A percentile compares a stretch with the other conserved stretches of the same genome.
Conservation (phyloP, 2,113 vertebrate species). For the Bostrychus sinensis region DNA sequence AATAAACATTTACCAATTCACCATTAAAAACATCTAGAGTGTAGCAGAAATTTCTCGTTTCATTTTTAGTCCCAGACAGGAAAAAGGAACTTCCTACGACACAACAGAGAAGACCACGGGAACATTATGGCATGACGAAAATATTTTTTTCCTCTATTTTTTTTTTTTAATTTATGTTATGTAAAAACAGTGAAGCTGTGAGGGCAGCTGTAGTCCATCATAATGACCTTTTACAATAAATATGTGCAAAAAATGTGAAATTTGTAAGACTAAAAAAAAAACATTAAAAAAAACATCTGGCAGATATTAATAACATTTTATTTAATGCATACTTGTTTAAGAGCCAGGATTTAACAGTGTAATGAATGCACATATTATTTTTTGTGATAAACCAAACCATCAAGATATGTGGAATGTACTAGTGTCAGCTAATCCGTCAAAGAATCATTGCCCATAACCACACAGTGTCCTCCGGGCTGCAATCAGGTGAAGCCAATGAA, state of each 20-base stretch:
- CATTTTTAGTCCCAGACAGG: constrained; percentile 24
- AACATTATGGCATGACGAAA: not conserved
- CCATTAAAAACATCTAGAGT: constrained; percentile 2
- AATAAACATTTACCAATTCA: constrained; percentile 17
- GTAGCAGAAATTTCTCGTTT: constrained; percentile 9
- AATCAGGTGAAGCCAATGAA: constrained; percentile 28
- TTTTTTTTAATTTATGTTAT: not conserved
- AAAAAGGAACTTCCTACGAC: constrained; percentile 29
- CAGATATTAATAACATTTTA: not conserved
- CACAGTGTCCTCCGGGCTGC: constrained; percentile 29
- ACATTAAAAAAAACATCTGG: not conserved
- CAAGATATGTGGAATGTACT: constrained; percentile 61
- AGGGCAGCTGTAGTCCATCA: not conserved
- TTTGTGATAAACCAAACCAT: constrained; percentile 13
- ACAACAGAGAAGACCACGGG: constrained; percentile 23
- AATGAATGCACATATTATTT: constrained; percentile 23
- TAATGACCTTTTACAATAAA: not conserved
- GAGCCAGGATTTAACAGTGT: not conserved
- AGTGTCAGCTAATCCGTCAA: constrained; percentile 34
- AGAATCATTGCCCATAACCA: constrained; percentile 27
- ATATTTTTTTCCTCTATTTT: not conserved
- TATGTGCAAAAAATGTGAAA: constrained; percentile 8
- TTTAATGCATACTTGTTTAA: not conserved
- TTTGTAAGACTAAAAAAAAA: constrained; percentile 2
- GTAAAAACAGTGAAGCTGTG: not conserved